Base-by-base conservation (phyloP, 2,113 vertebrate species). In the Gavialis gangeticus region DNA sequence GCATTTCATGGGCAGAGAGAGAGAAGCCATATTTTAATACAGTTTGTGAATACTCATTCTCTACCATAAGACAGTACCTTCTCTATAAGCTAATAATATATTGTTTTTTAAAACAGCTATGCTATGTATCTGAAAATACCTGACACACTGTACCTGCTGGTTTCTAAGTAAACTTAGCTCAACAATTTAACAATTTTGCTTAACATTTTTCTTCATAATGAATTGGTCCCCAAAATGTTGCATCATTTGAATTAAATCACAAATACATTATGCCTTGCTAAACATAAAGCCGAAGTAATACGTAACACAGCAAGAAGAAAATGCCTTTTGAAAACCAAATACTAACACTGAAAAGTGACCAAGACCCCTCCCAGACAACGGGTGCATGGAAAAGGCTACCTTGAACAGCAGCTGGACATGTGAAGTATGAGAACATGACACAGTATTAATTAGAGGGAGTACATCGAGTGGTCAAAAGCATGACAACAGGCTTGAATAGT, bases 401-500 rank as follows among this genome's bases (percentile, higher is more conserved):
- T 84, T 92, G 84, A 67, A 63, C 77, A 96, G 28, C 75, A 85
- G 34, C 34, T 95, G 93, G 64, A 88, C 91, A 82, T 77, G 89
- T 91, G 97, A 97, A 96, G 79, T 91, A 80, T 94, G 93, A 96
- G 94, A 96, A 97, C 81, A 94, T 92, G 92, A 92, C 92, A 96
- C 89, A 78, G 66, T 97, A 96, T 98, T 98, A 97, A 98, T 97
- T 98, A 96, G 94, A 97, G 80, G 95, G 96, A 95, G 84, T 95
- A 79, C 19, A 96, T 77, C 91, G 96, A 96, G 79, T 93, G 91
- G 91, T 96, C 78, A 92, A 83, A 90, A 97, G 76, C 62, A 94
- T 17, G 95, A 78, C 86, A 97, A 92, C 73, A 83, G 55, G 94
- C 80, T 95, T 97, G 82, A 97, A 94, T 75, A 89, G 75, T 54